Evolutionary conservation across 1,140 invertebrate genomes (phyloP), one percentile per base, ranked within the genome.

Genomic region (Dreissena polymorpha): DNA sequence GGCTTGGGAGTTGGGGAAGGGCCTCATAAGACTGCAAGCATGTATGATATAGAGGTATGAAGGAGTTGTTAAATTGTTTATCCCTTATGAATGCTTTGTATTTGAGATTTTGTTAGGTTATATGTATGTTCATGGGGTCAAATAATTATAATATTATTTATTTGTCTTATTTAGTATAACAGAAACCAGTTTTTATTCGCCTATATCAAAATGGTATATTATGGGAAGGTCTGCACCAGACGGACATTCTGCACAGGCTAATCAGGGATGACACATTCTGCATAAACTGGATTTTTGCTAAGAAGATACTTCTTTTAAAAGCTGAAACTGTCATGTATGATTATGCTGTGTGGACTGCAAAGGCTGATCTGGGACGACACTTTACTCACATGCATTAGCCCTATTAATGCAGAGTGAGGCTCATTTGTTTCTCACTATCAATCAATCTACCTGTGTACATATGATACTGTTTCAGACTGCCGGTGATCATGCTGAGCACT

Each of bases 1-100:
- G 27, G 64, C 60, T 53, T 29, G 10, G 68, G 50, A n/a, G 27
- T 39, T 13, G 18, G 18, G 2, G 27, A 49, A n/a, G 29, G 27
- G 12, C 71, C 53, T 51, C 67, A 65, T 29, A 81, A 73, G 69
- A 68, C 79, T 25, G 25, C 69, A 23, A 82, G 79, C 57, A 57
- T 82, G 29, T 64, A 63, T 39, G 79, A 82, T 74, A 82, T 81
- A 23, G 69, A 81, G 78, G 78, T 81, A 49, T 6, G 23, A 23
- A 39, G 63, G 27, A n/a, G 53, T 6, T 60, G 16, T 60, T 60
- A 3, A n/a, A n/a, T 60, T 60, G 57, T 60, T 23, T 60, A n/a
- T 6, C 10, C 2, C 16, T 60, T 60, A 60, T 60, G 16, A 3
- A 18, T 12, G 21, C 57, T n/a, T 60, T 23, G 21, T 60, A 60